Evolutionary conservation across 2,888 invertebrate genomes (phyloP), one percentile per base, ranked within the genome.

Genomic region (Clanis bilineata): DNA sequence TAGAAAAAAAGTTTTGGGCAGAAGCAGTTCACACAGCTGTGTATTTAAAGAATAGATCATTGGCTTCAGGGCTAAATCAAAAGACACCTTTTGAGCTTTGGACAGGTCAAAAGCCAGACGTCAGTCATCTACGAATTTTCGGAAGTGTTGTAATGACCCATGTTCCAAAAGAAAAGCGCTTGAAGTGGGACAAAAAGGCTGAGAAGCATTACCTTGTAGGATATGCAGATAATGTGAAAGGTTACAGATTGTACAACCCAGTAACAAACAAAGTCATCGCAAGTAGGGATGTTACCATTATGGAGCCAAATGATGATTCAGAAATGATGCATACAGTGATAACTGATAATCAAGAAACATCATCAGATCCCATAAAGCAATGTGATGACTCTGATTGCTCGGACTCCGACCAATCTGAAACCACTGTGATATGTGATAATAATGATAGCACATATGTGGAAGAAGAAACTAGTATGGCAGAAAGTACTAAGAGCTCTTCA

Each of bases 151-250:
- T 58, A 1, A 60, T 70, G 60, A 57, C 59, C 0, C 64, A 69
- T 47, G 64, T n/a, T n/a, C n/a, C n/a, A n/a, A n/a, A n/a, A n/a
- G n/a, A n/a, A n/a, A n/a, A n/a, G n/a, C n/a, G n/a, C 1, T 4
- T 9, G 1, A 67, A 69, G 57, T 66, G 64, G 66, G 68, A 68
- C 32, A 64, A 54, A 18, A 69, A 64, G 28, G 44, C 62, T 5
- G 23, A 56, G 2, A 47, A 55, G 43, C 12, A 54, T 1, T 38
- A 39, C 3, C 18, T 62, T 6, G 44, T 62, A 44, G 61, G 62
- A 18, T 66, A 55, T 51, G 3, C 32, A 18, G 43, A 43, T 18
- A 18, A 43, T 43, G 43, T 43, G 1, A 43, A 43, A 9, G 43
- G 21, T 18, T 21, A 43, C 6, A 4, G 43, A 43, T 18, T 43